Evolutionary conservation across 2,888 invertebrate species (phyloP), one percentile per base, ranked within the genome.

Genomic region (Sialis lutaria): DNA sequence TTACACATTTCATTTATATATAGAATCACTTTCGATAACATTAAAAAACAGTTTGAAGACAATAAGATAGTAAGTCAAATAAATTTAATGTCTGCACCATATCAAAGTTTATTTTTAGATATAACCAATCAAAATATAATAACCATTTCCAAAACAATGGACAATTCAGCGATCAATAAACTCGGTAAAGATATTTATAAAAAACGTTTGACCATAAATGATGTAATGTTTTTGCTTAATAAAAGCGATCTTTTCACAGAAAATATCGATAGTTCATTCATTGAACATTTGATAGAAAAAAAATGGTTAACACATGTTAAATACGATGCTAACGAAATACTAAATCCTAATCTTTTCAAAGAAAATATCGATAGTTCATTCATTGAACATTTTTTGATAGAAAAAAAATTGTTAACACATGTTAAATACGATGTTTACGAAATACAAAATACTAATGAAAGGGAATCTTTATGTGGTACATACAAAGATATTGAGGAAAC

Each of bases 11-110:
- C 46, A 35, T 53, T 53, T 45, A 41, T 40, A 8, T 53, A 53
- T 33, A 49, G 50, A 46, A 50, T 49, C 31, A 49, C 49, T n/a
- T 32, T 53, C 10, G 45, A 52, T 41, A 49, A 44, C 31, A 48
- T 52, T 33, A 34, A 37, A 50, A 32, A 22, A 22, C 22, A 22
- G 22, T 22, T 22, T 22, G 22, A 22, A 22, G 22, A 22, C 22
- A 22, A 22, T 22, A 22, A 22, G 4, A 22, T 22, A 22, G 4
- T 22, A 22, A 22, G 22, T 22, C 22, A 22, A 22, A 22, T 22
- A 4, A 22, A 22, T 22, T 22, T 22, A 4, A 4, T 22, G 22
- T 4, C 22, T 22, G 4, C 22, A 22, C 22, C 22, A 22, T 22
- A 22, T 22, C 22, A 22, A 22, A 22, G 22, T 22, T 22, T 22